Base-by-base conservation (phyloP, 1,140 invertebrate genomes). In the Sinella curviseta region DNA sequence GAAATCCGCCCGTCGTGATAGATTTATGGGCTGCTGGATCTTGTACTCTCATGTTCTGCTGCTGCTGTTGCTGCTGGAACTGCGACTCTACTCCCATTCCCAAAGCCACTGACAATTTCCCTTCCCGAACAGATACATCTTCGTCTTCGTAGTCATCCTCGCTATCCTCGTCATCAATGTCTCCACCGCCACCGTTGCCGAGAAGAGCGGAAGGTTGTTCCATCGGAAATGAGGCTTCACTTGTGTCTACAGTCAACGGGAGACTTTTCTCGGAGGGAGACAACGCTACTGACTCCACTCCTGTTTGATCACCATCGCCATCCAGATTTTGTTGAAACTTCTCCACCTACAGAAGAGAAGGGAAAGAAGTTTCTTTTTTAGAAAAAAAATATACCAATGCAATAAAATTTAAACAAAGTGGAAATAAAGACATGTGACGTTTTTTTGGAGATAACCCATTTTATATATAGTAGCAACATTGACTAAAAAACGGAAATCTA, bases 231-330 rank as follows among this genome's bases (percentile, higher is more conserved):
- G 78, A 81, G 30, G 80, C 80, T 60, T 79, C 75, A 31, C 80
- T 81, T 76, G 80, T 81, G 80, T 81, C 78, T 77, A 81, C 60
- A 77, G 77, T 60, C 75, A 81, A 39, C 20, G 74, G 77, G 39
- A 81, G 77, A 79, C 77, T 79, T 77, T 79, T 81, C 74, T 28
- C 54, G 12, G 65, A 70, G 12, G 65, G 2, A 16, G 28, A 39
- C 35, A 12, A n/a, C 26, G 70, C 8, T 8, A 8, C 4, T 24
- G 24, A 8, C 30, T 33, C 30, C 20, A 12, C 17, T 14, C 4
- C 70, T 31, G 48, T 36, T 33, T 77, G 74, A 73, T 39, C 74
- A 74, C 39, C 36, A 33, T 78, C 65, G 8, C 14, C 55, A 16
- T 75, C 74, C 34, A 75, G 39, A 17, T 75, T 75, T 24, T 36